phyloP scores from a whole-genome alignment of 2,113 vertebrate genomes.

The Bos taurus region ARS-UCD2.0 NC_037332.1:94186001-94186500 shows the following conservation, averaged over 20 bases:
- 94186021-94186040: not conserved
- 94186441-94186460: constrained; percentile 18
- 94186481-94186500: not conserved
- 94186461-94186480: not conserved
- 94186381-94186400: not conserved
- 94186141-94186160: not conserved
- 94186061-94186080: not conserved
- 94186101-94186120: not conserved
- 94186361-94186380: not conserved
- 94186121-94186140: not conserved
- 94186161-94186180: not conserved
- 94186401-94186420: not conserved
- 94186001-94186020: not conserved
- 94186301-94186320: not conserved
- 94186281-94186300: not conserved
- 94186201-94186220: not conserved
- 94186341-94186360: not conserved
- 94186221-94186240: not conserved
- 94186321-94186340: not conserved
- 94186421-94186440: not conserved
- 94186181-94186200: not conserved
- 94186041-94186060: not conserved
- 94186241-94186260: not conserved
- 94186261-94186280: not conserved
- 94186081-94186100: not conserved